phyloP scores from a whole-genome alignment of 2,113 vertebrate genomes.

The Odobenus rosmarus region DNA sequence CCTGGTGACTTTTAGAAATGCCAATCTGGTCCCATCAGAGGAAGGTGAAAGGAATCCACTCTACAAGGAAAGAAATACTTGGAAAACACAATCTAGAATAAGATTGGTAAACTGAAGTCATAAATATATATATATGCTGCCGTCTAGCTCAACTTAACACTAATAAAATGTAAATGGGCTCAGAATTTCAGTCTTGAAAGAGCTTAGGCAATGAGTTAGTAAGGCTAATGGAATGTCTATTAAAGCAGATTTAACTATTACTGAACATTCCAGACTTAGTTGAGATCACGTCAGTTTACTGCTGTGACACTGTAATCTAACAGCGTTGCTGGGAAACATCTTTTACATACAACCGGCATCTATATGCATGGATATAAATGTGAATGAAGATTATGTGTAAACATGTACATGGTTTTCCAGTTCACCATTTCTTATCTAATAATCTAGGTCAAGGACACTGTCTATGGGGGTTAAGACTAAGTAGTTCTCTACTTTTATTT shows the following conservation, averaged over 20 bases:
- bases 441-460: not conserved
- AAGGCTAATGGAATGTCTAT: not conserved
- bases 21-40: not conserved
- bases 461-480: not conserved
- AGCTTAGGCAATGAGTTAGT: not conserved
- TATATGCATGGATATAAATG: not conserved
- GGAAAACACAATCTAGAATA: not conserved
- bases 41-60: not conserved
- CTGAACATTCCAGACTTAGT: not conserved
- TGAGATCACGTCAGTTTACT: not conserved
- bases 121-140: not conserved
- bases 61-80: slow-evolving; percentile 38
- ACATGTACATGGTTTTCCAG: not conserved
- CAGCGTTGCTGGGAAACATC: not conserved
- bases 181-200: not conserved
- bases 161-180: not conserved
- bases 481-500: slow-evolving; percentile 24
- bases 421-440: not conserved
- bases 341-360: not conserved
- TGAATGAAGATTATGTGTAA: not conserved
- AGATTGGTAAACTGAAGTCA: not conserved
- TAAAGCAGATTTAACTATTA: not conserved
- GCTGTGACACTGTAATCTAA: not conserved
- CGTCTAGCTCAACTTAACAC: not conserved
- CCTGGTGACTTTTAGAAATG: slow-evolving; percentile 7